Evolutionary conservation across 1,140 invertebrate species (phyloP), one percentile per base, ranked within the genome.

Genomic region (Aethina tumida): DNA sequence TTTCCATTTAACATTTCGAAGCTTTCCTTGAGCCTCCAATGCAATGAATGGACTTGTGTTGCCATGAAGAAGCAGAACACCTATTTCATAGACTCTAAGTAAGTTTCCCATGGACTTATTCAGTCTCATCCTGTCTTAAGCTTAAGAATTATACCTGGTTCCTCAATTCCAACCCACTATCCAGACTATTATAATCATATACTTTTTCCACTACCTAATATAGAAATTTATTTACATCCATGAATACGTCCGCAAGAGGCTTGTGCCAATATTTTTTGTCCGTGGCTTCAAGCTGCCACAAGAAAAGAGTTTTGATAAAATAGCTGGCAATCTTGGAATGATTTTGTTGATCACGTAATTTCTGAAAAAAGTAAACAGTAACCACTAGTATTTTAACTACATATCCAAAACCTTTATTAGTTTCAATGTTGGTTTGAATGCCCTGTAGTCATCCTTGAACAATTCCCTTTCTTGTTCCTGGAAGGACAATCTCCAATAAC

Each of bases 221-320:
- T n/a, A n/a, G n/a, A 59, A 46, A 66, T 32, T 49, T 57, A 32
- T 32, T 45, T 45, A 52, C 58, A 24, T 48, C 48, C 15, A 59
- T 55, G 46, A 67, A 68, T 3, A 64, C 52, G 1, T 59, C 39
- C 36, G 62, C 64, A 2, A 64, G 24, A 29, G 62, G 60, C 7
- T 52, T 57, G 33, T 3, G 10, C 37, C 58, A 55, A 61, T 66
- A 70, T 10, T 45, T 12, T 64, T 45, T 59, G 8, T 51, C 45
- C 21, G 56, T 44, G 3, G 20, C 39, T 27, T 61, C 41, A 46
- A 13, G 36, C 46, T 44, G 62, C 64, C 63, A 67, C 4, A 70
- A 45, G 42, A 68, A 66, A 0, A 69, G 41, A 4, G 68, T 69
- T 46, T 70, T 70, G 17, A 70, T 67, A 42, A 65, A 70, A 41